These are phyloP conservation scores for Oreochromis tanganicae DNA, from an alignment of 2,113 vertebrate genomes.

Conservation along the genomic window DNA sequence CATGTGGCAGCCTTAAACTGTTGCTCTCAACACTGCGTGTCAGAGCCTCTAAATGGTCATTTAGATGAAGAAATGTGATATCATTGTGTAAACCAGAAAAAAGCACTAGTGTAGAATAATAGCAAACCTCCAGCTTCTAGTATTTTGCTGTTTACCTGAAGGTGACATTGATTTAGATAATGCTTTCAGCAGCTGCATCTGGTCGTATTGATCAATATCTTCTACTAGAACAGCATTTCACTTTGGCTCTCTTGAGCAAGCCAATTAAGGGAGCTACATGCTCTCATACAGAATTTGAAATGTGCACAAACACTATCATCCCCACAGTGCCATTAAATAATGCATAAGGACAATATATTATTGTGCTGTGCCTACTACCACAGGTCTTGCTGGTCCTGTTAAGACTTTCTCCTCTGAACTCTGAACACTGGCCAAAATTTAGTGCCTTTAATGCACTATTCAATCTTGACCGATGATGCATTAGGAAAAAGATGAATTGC, in stretches of 20 bases:
- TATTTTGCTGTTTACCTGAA: constrained; percentile 33
- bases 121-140: not conserved
- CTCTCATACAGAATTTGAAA: constrained; percentile 50
- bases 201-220: constrained; percentile 56
- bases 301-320: constrained; percentile 49
- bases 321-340: constrained; percentile 62
- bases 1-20: not conserved
- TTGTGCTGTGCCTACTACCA: constrained; percentile 30
- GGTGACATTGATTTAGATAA: constrained; percentile 61
- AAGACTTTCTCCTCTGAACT: constrained; percentile 13
- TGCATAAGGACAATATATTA: constrained; percentile 61
- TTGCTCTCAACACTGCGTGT: not conserved
- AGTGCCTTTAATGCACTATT: constrained; percentile 43
- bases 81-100: not conserved
- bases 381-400: constrained; percentile 24
- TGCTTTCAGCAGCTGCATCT: constrained; percentile 52
- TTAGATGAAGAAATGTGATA: constrained; percentile 30
- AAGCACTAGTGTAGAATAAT: not conserved
- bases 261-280: constrained; percentile 56
- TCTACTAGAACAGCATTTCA: constrained; percentile 54
- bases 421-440: not conserved
- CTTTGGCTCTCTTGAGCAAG: constrained; percentile 33
- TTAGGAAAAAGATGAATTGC: constrained; percentile 42
- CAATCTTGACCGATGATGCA: constrained; percentile 6
- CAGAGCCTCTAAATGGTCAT: constrained; percentile 12